Conservation (phyloP, 23 tunicate species). For the Botrylloides violaceus region DNA sequence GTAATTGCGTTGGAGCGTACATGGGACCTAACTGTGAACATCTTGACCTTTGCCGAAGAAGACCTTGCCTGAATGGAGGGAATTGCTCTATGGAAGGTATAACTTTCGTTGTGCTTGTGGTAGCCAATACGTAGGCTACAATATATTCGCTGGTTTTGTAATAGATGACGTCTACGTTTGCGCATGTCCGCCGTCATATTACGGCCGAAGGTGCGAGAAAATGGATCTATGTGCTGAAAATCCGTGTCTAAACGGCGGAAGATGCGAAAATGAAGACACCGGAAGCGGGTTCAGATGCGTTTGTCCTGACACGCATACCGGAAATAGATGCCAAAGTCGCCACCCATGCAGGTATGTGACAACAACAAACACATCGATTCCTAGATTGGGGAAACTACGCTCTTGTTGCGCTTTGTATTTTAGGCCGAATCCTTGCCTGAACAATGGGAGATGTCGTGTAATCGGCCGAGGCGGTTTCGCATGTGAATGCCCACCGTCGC, state of each 20-base stretch:
- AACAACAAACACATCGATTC: too few species aligned
- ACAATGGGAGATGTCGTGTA: slow-evolving; percentile 45
- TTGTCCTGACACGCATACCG: slow-evolving; percentile 43
- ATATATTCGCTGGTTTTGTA: neutral
- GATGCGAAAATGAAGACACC: slow-evolving; percentile 26
- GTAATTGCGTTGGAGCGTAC: slow-evolving; percentile 38
- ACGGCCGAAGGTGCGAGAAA: slow-evolving; percentile 41
- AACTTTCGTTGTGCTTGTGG: neutral
- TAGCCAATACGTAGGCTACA: neutral
- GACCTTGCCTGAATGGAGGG: slow-evolving; percentile 58
- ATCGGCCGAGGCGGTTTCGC: slow-evolving; percentile 31
- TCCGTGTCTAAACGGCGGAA: slow-evolving; percentile 71
- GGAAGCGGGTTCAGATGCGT: slow-evolving; percentile 49
- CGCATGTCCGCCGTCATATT: slow-evolving; percentile 29
- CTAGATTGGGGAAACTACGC: too few species aligned
- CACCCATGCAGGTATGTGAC: slow-evolving; percentile 78
- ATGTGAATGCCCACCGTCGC: slow-evolving; percentile 56
- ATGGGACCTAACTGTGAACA: slow-evolving; percentile 45
- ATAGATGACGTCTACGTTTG: slow-evolving; percentile 20
- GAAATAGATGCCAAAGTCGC: slow-evolving; percentile 49
- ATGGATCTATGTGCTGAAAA: slow-evolving; percentile 46
- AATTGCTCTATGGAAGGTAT: slow-evolving; percentile 46
- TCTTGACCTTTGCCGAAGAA: slow-evolving; percentile 44
- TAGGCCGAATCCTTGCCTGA: slow-evolving; percentile 68
- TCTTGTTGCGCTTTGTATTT: too few species aligned